Evolutionary conservation across 2,888 invertebrate species (phyloP), one percentile per base, ranked within the genome.

Genomic region (Drosophila formosana): DNA sequence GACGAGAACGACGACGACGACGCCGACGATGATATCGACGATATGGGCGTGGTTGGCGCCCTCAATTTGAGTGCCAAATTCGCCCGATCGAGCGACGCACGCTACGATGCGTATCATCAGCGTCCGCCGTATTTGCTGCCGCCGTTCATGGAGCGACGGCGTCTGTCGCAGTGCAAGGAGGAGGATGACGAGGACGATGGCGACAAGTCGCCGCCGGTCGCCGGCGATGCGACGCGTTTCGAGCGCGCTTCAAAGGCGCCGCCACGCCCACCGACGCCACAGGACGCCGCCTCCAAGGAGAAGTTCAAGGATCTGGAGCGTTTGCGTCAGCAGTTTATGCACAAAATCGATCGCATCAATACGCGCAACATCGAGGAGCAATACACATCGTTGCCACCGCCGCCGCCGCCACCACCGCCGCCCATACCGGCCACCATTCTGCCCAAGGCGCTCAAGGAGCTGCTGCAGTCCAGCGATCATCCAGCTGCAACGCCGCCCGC

Each of bases 131-230:
- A 88, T 41, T 85, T 91, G 57, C 91, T 94, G 39, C 93, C 94
- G 76, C 93, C 94, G 1, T 94, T 94, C 82, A 93, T 93, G 62
- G 95, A 94, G 81, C 93, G 95, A 4, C 93, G 96, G 32, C 94
- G 97, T 11, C 92, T 97, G 73, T 97, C 96, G 3, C 96, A 97
- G 92, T 97, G 97, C 90, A 94, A 96, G 68, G 97, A 97, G 90
- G 97, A 97, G 92, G 97, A 97, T 84, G 96, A 97, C 90, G 96
- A 96, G 58, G 96, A 96, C 76, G 76, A 80, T 78, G 80, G 80
- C 7, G 92, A 91, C 3, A 91, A 90, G 51, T 86, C 90, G 3
- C 83, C 89, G 4, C 79, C 89, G 30, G 70, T 80, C 3, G 55
- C 26, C 0, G 60, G 46, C 0, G 88, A 72, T 9, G n/a, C 32